A percentile compares a stretch with the other conserved stretches of the same genome.
Evolutionary conservation across 1,140 invertebrate species (phyloP).

Genomic region (Drosophila funebris): DNA sequence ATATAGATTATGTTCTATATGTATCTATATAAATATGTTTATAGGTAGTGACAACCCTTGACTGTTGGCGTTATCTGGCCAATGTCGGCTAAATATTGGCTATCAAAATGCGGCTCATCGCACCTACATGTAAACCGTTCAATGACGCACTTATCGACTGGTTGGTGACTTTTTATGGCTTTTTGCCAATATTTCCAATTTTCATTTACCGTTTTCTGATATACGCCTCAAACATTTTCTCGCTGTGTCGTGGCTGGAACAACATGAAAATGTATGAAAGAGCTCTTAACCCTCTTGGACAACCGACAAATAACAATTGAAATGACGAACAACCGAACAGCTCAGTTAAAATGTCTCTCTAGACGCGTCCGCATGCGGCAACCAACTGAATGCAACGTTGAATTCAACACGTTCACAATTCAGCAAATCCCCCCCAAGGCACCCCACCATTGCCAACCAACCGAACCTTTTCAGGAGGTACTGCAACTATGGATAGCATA

Average conservation of each 20-base stretch:
- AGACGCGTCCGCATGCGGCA: slow-evolving; percentile 52
- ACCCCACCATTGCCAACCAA: neutral
- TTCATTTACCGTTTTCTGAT: slow-evolving; percentile 74
- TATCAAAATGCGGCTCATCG: slow-evolving; percentile 15
- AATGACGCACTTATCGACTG: slow-evolving; percentile 22
- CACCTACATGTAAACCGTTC: slow-evolving; percentile 2
- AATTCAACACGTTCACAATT: slow-evolving; percentile 16
- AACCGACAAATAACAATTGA: slow-evolving; percentile 2
- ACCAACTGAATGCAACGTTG: slow-evolving; percentile 62
- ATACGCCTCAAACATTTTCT: slow-evolving; percentile 77
- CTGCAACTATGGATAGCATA: slow-evolving; percentile 51
- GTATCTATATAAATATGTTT: neutral
- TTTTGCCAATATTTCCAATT: slow-evolving; percentile 11
- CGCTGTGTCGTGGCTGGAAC: slow-evolving; percentile 59
- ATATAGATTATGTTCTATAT: slow-evolving; percentile 1
- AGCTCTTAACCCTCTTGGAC: slow-evolving; percentile 22
- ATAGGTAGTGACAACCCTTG: neutral
- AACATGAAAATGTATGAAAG: slow-evolving; percentile 46
- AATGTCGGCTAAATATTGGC: slow-evolving; percentile 23
- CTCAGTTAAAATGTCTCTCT: slow-evolving; percentile 35
- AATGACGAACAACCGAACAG: slow-evolving; percentile 24
- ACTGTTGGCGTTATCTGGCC: slow-evolving; percentile 21
- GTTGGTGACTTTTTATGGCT: slow-evolving; percentile 41
- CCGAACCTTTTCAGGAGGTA: slow-evolving; percentile 17
- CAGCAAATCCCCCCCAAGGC: neutral